phyloP scores from a whole-genome alignment of 2,113 vertebrate species.

The Pelvicachromis taeniatus region DNA sequence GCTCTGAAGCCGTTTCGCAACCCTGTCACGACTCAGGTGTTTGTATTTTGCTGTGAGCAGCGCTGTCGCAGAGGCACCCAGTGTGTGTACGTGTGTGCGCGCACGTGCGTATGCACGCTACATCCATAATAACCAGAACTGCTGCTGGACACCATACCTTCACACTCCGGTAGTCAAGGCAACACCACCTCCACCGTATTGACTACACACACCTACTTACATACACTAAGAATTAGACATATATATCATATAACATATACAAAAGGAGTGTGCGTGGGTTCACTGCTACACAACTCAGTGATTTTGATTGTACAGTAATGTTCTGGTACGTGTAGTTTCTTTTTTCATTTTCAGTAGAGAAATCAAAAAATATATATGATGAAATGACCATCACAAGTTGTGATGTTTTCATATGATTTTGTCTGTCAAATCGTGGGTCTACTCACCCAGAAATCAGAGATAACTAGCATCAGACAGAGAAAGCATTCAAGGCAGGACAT shows the following conservation, averaged over 20 bases:
- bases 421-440: background rate
- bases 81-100: background rate
- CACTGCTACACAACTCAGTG: background rate
- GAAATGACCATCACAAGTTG: background rate
- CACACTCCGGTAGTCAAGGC: slow-evolving; percentile 60
- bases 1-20: slow-evolving; percentile 21
- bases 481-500: background rate
- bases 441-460: background rate
- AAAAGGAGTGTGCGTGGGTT: background rate
- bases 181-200: slow-evolving; percentile 16
- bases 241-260: background rate
- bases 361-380: background rate
- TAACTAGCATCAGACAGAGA: background rate
- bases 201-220: background rate
- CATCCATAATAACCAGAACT: slow-evolving; percentile 41
- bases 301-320: background rate
- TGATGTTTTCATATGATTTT: background rate
- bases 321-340: background rate
- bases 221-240: background rate
- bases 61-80: slow-evolving; percentile 53
- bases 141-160: slow-evolving; percentile 54
- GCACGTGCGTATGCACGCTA: background rate
- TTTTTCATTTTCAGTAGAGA: background rate
- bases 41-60: slow-evolving; percentile 34
- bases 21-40: slow-evolving; percentile 70